Evolutionary conservation across 2,113 vertebrate species (phyloP), one percentile per base, ranked within the genome.

Genomic region (Mellivora capensis): DNA sequence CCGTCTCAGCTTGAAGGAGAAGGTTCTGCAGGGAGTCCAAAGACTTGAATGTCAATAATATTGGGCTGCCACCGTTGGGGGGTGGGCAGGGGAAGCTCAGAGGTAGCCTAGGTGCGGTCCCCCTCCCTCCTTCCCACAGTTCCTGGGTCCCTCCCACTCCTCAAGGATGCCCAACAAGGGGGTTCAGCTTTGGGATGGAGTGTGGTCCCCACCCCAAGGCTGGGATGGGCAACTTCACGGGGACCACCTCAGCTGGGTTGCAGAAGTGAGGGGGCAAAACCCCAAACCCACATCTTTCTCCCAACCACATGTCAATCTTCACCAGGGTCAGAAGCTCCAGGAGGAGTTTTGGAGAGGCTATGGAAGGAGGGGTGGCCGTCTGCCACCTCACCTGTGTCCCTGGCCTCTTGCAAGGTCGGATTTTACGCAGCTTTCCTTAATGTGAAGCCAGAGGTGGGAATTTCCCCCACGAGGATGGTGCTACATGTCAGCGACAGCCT

Each of bases 371-470:
- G 7, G 0, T 17, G 27, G 47, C 17, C 2, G 0, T 17, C 47
- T 27, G 6, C 18, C 20, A 5, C n/a, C 17, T 12, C 13, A 0
- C 31, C 0, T 0, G 27, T 2, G 2, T 74, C 21, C 2, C 2
- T 1, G 31, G 6, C 4, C 17, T 23, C 74, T 64, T n/a, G 44
- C 34, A 39, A 64, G 79, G 54, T n/a, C 0, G 4, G 62, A 5
- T 82, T 37, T 47, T 15, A 13, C 1, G 8, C 27, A 27, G 8
- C 25, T 77, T 52, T 82, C 34, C 54, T 27, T 20, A 25, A 1
- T 8, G 0, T 0, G 27, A 52, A 13, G 23, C 74, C 90, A 12
- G 74, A 13, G 29, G 61, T 10, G 6, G 27, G 77, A 23, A 31
- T 34, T 18, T 57, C 34, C 80, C 80, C 34, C 0, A 2, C 0